A percentile compares a stretch with the other conserved stretches of the same genome.
phyloP scores from a whole-genome alignment of 2,113 vertebrate genomes.

The Limnothrissa miodon region DNA sequence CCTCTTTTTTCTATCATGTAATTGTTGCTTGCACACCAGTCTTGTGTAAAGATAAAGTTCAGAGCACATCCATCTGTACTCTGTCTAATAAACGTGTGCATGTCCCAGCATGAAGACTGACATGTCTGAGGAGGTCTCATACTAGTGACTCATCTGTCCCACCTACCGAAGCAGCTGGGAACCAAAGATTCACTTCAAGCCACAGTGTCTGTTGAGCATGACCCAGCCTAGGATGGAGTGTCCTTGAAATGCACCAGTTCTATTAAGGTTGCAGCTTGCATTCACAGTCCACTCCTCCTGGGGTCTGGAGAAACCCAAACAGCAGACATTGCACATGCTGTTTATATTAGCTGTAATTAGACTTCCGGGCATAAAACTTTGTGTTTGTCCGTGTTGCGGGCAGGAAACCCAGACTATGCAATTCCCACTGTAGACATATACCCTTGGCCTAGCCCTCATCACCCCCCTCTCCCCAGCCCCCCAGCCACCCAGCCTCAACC shows the following conservation, averaged over 20 bases:
- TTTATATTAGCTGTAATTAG: constrained; percentile 57
- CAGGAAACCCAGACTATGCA: constrained; percentile 28
- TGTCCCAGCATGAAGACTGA: not conserved
- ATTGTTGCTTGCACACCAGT: not conserved
- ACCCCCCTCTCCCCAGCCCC: constrained; percentile 32
- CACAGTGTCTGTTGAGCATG: not conserved
- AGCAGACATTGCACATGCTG: constrained; percentile 49
- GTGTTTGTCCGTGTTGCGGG: constrained; percentile 49
- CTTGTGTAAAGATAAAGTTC: not conserved
- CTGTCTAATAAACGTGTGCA: constrained; percentile 16
- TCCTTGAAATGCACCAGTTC: not conserved
- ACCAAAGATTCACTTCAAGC: not conserved
- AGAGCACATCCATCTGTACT: constrained; percentile 35
- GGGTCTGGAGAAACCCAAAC: constrained; percentile 6
- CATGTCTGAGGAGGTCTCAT: not conserved
- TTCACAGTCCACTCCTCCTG: not conserved
- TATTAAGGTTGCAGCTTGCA: not conserved
- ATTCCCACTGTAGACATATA: constrained; percentile 1
- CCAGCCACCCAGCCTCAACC: constrained; percentile 44
- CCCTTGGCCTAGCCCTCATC: constrained; percentile 21
- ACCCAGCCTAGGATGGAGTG: not conserved
- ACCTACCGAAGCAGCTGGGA: not conserved
- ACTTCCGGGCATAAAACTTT: constrained; percentile 53
- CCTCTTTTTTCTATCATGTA: not conserved
- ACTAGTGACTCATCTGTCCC: not conserved